phyloP scores from a whole-genome alignment of 2,113 vertebrate species.

The Salvelinus fontinalis region DNA sequence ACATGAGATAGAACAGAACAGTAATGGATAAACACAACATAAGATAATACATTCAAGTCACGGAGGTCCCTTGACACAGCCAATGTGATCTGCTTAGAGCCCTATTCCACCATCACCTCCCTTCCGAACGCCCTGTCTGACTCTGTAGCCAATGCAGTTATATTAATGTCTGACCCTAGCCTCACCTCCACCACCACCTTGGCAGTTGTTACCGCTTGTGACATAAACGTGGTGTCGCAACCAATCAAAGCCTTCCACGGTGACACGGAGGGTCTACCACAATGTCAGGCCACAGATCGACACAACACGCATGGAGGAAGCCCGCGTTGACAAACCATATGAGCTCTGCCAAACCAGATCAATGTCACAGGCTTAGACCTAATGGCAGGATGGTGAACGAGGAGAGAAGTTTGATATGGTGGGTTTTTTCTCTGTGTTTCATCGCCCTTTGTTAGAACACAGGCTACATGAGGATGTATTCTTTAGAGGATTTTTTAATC shows the following conservation, averaged over 20 bases:
- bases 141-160: constrained; percentile 10
- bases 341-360: constrained; percentile 79
- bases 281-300: constrained; percentile 64
- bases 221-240: constrained; percentile 46
- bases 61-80: neutral
- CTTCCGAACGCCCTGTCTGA: neutral
- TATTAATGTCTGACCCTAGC: neutral
- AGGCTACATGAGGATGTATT: neutral
- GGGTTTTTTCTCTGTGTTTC: neutral
- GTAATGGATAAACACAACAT: no score
- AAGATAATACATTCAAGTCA: neutral
- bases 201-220: constrained; percentile 55
- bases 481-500: neutral
- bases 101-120: constrained; percentile 47
- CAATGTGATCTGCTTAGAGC: neutral
- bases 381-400: constrained; percentile 54
- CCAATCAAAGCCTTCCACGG: constrained; percentile 59
- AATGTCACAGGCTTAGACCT: constrained; percentile 51
- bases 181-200: constrained; percentile 56
- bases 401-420: constrained; percentile 6
- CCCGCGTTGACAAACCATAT: constrained; percentile 78
- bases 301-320: constrained; percentile 63
- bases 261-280: constrained; percentile 58
- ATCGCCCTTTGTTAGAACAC: neutral
- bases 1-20: no score